These are phyloP conservation scores for Pseudomyrmex sp. DNA, from an alignment of 1,140 invertebrate genomes.

Conservation along the genomic window DNA sequence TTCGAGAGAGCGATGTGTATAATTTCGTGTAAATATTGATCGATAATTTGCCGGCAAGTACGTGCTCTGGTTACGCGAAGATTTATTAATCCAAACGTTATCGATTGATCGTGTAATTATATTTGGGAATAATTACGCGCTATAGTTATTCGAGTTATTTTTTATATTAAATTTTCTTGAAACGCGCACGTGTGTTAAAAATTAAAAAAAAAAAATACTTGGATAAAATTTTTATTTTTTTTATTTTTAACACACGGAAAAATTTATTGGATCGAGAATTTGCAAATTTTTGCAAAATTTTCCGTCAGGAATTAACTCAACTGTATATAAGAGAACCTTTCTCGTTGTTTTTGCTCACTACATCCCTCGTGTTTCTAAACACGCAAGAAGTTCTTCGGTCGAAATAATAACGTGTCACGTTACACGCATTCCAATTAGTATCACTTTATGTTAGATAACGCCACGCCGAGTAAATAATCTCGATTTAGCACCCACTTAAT, in stretches of 20 bases:
- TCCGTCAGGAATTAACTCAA: background rate
- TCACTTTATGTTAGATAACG: constrained; percentile 48
- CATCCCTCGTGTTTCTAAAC: background rate
- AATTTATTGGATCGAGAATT: background rate
- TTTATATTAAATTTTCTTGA: background rate
- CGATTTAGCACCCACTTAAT: constrained; percentile 6
- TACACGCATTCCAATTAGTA: constrained; percentile 45
- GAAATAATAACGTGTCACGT: constrained; percentile 30
- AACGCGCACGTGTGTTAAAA: background rate
- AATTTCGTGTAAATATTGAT: background rate
- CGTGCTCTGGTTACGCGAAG: background rate
- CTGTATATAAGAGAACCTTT: background rate
- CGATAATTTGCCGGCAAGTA: background rate
- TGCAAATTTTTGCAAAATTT: background rate
- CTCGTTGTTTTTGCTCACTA: background rate
- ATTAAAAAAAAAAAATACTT: too few species aligned
- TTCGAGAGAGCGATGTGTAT: background rate
- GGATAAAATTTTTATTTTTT: too few species aligned
- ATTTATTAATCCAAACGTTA: too few species aligned
- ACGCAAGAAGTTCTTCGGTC: constrained; percentile 9
- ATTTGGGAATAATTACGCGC: too few species aligned
- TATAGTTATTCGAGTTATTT: background rate
- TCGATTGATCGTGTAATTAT: too few species aligned
- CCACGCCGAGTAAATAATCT: constrained; percentile 42
- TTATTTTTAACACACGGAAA: too few species aligned